Evolutionary conservation across 2,888 invertebrate species (phyloP).

Genomic region (Lasioglossum zephyrum): DNA sequence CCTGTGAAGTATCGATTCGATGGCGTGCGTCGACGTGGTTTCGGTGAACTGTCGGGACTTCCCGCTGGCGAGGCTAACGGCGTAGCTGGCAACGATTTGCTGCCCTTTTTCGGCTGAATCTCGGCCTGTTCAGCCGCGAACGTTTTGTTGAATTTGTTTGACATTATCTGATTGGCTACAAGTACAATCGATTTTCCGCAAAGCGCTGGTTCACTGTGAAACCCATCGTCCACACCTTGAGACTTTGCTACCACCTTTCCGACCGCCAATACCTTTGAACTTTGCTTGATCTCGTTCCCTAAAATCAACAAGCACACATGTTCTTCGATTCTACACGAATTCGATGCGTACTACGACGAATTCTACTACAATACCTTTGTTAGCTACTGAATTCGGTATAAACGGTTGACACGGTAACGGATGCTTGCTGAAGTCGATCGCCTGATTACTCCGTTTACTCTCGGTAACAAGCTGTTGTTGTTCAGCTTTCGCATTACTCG

Average conservation of each 20-base stretch:
- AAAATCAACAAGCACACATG: neutral
- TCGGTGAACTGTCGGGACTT: conserved; percentile 87
- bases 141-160: conserved; percentile 72
- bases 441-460: conserved; percentile 63
- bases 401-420: conserved; percentile 88
- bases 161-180: conserved; percentile 84
- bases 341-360: too few relatives aligned
- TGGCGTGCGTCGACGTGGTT: conserved; percentile 84
- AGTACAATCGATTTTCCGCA: conserved; percentile 88
- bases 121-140: conserved; percentile 55
- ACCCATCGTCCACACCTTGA: conserved; percentile 89
- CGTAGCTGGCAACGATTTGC: conserved; percentile 90
- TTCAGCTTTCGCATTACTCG: conserved; percentile 38
- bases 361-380: conserved; percentile 68
- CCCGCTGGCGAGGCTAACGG: conserved; percentile 88
- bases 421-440: conserved; percentile 87
- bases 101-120: conserved; percentile 83
- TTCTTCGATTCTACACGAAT: neutral
- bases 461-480: conserved; percentile 40
- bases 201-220: conserved; percentile 87
- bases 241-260: conserved; percentile 83
- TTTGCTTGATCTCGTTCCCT: conserved; percentile 44
- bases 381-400: conserved; percentile 69
- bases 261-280: conserved; percentile 48
- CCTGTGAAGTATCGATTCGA: conserved; percentile 88